Evolutionary conservation across 2,113 vertebrate species (phyloP).

Genomic region (Perca fluviatilis): DNA sequence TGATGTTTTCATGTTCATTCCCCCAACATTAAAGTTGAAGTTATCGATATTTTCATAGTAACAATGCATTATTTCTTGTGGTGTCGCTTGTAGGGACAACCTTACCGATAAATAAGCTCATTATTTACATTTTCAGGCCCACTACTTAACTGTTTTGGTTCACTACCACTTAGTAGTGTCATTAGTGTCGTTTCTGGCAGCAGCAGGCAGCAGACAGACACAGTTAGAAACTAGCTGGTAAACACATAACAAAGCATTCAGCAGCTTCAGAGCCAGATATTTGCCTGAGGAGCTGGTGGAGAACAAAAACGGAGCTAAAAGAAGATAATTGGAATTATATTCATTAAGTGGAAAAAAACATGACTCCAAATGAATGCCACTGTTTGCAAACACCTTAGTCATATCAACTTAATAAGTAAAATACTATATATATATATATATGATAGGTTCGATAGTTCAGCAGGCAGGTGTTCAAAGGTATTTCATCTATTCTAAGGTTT

Average conservation of each 20-base stretch:
- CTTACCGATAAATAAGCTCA: background rate
- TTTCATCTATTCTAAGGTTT: too few species aligned
- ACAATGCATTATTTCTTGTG: too few species aligned
- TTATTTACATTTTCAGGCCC: background rate
- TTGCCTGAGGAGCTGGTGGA: background rate
- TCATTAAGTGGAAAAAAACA: background rate
- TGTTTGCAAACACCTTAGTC: background rate
- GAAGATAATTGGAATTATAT: background rate
- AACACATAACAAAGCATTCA: background rate
- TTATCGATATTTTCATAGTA: background rate
- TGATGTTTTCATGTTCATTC: background rate
- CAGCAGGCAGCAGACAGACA: background rate
- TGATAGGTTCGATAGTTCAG: too few species aligned
- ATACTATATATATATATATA: too few species aligned
- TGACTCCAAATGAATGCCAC: background rate
- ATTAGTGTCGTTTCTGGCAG: too few species aligned
- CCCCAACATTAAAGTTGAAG: background rate
- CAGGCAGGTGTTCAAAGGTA: too few species aligned
- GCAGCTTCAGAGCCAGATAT: background rate
- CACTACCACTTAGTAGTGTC: background rate
- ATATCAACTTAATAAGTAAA: too few species aligned
- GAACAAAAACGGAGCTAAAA: background rate
- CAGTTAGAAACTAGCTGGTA: background rate
- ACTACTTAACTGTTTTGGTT: background rate
- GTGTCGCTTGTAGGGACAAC: too few species aligned